Base-by-base conservation (phyloP, 2,888 invertebrate species). In the Plagodis dolabraria region DNA sequence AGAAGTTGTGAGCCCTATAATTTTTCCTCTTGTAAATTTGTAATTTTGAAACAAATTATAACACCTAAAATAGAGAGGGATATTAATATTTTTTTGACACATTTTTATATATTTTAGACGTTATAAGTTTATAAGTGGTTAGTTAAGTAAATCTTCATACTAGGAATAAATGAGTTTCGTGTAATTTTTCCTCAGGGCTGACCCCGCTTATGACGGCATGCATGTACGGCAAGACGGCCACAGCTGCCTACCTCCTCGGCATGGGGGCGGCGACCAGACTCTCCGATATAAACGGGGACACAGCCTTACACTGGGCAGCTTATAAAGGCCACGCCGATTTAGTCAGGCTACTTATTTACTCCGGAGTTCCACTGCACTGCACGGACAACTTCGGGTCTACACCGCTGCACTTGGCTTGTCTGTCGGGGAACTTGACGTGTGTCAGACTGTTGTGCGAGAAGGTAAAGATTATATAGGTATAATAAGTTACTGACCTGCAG, bases 331-430 rank as follows among this genome's bases (percentile, higher is more conserved):
- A 98, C 74, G 96, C 97, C 0, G 98, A 98, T 77, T 87, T 98
- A 60, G 98, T 98, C 79, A 94, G 97, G 48, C 89, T 98, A 53
- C 92, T 98, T 22, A 97, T 98, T 89, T 98, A 98, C 85, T 98
- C 98, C 9, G 98, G 98, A 2, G 97, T 97, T 0, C 97, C 98
- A 75, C 87, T 98, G 48, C 96, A 97, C 74, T 97, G 97, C 85
- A 96, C 96, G 1, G 98, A 98, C 83, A 97, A 98, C 82, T 98
- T 97, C 79, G 98, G 98, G 2, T 98, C 98, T 0, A 98, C 98
- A 0, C 98, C 98, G 0, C 89, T 98, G 33, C 98, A 98, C 85
- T 90, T 98, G 74, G 98, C 98, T 8, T 97, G 97, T 76, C 93
- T 98, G 12, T 97, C 97, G 4, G 98, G 98, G 5, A 97, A 97